Base-by-base conservation (phyloP, 2,797 vertebrate species). In the Chaenodraco wilsoni region DNA sequence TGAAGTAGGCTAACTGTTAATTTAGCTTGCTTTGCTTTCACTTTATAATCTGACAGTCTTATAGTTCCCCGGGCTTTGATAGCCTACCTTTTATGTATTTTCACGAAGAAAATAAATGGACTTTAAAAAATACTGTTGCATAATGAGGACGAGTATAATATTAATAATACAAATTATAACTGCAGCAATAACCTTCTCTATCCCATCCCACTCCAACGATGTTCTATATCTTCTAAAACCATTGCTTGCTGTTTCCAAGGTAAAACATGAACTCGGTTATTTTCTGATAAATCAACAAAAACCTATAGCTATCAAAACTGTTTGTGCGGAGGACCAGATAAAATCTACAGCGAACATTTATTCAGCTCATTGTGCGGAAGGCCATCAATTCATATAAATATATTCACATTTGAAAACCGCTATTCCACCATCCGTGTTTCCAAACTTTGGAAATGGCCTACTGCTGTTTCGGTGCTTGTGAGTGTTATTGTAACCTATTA, bases 231-330 rank as follows among this genome's bases (percentile, higher is more conserved):
- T 51, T 41, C 4, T 31, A 23, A 12, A 31, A 7, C 50, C 15
- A 46, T 27, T 48, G 48, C 49, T 66, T 67, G 52, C 67, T 84
- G 65, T 82, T 79, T 81, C 63, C 72, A 71, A 83, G 74, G 81
- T 78, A 66, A 52, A 67, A 65, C 37, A 31, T 41, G 31, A 71
- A 48, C 73, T 69, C 31, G n/a, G 27, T 54, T 64, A 78, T 72
- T 54, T 61, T 16, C 17, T 4, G 62, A 49, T 46, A 55, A 55
- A 45, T 4, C 7, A 13, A 54, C 27, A 31, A 5, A 56, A 31
- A 44, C 13, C 44, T 56, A 17, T 56, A 17, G 1, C 46, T 21
- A 78, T 84, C 49, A 74, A 68, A 77, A 68, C 51, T 61, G 56
- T 45, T 78, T 61, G 23, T 54, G n/a, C 37, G 2, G 19, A 43